A percentile compares a stretch with the other conserved stretches of the same genome.
phyloP scores from a whole-genome alignment of 2,797 vertebrate genomes.

The Philypnodon macrostomus region DNA sequence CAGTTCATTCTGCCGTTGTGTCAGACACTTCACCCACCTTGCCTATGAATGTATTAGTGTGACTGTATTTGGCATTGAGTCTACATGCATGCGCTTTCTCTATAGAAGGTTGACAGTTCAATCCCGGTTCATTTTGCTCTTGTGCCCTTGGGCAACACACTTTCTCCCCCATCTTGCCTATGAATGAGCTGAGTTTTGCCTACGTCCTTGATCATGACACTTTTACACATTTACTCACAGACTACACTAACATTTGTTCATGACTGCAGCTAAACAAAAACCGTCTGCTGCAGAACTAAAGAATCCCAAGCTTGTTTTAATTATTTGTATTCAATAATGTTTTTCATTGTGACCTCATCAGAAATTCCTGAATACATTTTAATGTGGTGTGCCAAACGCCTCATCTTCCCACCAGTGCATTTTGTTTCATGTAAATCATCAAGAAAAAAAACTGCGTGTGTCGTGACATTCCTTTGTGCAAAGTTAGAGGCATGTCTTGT shows the following conservation, averaged over 20 bases:
- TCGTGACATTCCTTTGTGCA: slow-evolving; percentile 67
- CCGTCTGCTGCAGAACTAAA: slow-evolving; percentile 54
- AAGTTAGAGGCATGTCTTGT: slow-evolving; percentile 58
- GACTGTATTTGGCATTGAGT: no score
- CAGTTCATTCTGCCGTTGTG: no score
- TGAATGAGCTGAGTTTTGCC: no score
- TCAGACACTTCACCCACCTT: no score
- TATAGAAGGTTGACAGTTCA: no score
- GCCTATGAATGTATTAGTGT: no score
- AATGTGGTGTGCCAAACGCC: slow-evolving; percentile 51
- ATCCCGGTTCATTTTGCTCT: no score
- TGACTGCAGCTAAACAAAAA: slow-evolving; percentile 59
- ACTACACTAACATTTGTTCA: slow-evolving; percentile 64
- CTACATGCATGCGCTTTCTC: no score
- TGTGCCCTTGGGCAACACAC: no score
- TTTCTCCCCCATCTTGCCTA: no score
- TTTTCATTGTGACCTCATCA: slow-evolving; percentile 57
- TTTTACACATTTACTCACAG: no score
- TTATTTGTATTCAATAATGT: slow-evolving; percentile 63
- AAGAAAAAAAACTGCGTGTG: slow-evolving; percentile 53
- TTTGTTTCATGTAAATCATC: slow-evolving; percentile 56
- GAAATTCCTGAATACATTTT: slow-evolving; percentile 45
- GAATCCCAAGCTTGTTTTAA: slow-evolving; percentile 56
- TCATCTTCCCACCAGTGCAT: slow-evolving; percentile 42
- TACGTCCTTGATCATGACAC: no score